Evolutionary conservation across 2,113 vertebrate genomes (phyloP).

Genomic region (Engystomops pustulosus): DNA sequence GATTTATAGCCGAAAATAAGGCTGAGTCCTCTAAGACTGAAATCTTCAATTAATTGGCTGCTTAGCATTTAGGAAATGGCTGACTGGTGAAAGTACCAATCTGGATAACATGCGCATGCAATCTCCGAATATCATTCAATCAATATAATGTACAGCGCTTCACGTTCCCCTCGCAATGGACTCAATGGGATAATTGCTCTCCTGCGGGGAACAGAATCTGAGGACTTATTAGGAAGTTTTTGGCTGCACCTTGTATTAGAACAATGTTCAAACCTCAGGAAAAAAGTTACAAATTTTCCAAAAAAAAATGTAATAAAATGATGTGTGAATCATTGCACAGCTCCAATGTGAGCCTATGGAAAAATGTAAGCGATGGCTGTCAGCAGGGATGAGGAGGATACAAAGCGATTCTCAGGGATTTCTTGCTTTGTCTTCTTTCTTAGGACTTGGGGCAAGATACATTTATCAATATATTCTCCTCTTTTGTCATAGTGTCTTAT

Average conservation of each 20-base stretch:
- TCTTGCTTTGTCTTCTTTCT: no score
- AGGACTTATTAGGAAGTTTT: slow-evolving; percentile 43
- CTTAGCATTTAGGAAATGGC: slow-evolving; percentile 63
- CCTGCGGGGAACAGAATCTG: slow-evolving; percentile 40
- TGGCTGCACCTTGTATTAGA: slow-evolving; percentile 2
- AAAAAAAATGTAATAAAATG: no score
- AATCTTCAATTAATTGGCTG: slow-evolving; percentile 55
- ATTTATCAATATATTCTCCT: no score
- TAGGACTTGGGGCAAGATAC: no score
- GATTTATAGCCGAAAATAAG: neutral
- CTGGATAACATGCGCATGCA: slow-evolving; percentile 47
- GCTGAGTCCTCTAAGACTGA: slow-evolving; percentile 31
- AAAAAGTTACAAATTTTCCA: neutral
- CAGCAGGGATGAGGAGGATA: no score
- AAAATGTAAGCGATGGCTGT: no score
- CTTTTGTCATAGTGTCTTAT: no score
- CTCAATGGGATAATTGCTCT: slow-evolving; percentile 46
- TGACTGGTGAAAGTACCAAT: slow-evolving; percentile 29
- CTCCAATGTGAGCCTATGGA: neutral
- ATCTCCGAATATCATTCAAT: slow-evolving; percentile 58
- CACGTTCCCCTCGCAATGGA: slow-evolving; percentile 14
- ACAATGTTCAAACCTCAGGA: neutral
- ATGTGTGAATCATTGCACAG: slow-evolving; percentile 4
- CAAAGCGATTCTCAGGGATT: no score
- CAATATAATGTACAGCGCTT: slow-evolving; percentile 59